Percentiles rank a stretch among this genome's conserved stretches.
Conservation (phyloP, 2,888 invertebrate species). For the Pyrrhosoma nymphula region DNA sequence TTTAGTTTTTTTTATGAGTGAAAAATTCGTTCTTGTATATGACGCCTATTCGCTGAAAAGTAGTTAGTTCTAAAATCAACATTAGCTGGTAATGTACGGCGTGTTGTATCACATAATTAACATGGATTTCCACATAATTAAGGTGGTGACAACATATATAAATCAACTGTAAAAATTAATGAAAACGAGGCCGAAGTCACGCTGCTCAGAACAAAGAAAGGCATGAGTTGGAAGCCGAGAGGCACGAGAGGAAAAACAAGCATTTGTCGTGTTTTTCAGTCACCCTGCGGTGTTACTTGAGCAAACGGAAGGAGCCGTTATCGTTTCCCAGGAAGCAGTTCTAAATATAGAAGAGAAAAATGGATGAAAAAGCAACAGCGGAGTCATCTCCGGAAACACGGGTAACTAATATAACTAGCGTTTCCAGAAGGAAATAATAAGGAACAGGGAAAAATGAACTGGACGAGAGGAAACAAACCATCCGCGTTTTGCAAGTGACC, state of each 20-base stretch:
- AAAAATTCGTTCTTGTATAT: too few species aligned
- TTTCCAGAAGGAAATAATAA: neutral
- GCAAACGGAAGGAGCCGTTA: constrained; percentile 25
- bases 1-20: too few species aligned
- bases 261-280: constrained; percentile 12
- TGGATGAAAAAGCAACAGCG: neutral
- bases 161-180: neutral
- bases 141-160: neutral
- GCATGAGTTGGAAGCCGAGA: neutral
- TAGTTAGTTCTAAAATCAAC: too few species aligned
- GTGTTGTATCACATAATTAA: too few species aligned
- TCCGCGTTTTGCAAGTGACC: too few species aligned
- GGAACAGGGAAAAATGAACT: neutral
- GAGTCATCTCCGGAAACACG: neutral
- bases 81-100: too few species aligned
- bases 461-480: neutral
- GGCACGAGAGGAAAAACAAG: constrained; percentile 21
- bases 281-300: neutral
- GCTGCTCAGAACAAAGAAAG: too few species aligned
- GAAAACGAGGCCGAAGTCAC: neutral
- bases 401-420: neutral
- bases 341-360: neutral
- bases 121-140: neutral
- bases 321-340: constrained; percentile 8
- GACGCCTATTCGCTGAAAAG: too few species aligned